phyloP scores from a whole-genome alignment of 1,140 invertebrate species.

The Drosophila tropicalis region DNA sequence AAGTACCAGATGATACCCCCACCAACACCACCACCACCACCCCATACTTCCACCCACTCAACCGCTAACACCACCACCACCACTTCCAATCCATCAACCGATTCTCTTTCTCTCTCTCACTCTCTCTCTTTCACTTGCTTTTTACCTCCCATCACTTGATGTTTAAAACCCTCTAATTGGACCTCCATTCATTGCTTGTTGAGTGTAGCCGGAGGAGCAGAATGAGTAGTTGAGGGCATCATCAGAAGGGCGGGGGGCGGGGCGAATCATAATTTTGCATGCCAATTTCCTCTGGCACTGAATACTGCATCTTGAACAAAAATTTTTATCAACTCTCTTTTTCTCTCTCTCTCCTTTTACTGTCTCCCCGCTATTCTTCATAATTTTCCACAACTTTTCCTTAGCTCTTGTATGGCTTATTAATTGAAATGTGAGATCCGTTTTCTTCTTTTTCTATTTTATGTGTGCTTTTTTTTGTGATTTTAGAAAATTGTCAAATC shows the following conservation, averaged over 20 bases:
- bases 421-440: neutral
- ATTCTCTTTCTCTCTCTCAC: conserved; percentile 25
- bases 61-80: conserved; percentile 1
- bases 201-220: neutral
- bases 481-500: conserved; percentile 80
- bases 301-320: conserved; percentile 17
- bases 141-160: neutral
- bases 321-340: conserved; percentile 15
- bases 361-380: neutral
- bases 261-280: conserved; percentile 15
- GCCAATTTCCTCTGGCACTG: conserved; percentile 17
- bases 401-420: neutral
- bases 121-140: conserved; percentile 17
- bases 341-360: conserved; percentile 12
- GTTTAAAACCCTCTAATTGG: conserved; percentile 22
- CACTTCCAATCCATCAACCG: conserved; percentile 27
- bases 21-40: neutral
- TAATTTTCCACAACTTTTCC: neutral
- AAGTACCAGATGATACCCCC: conserved; percentile 68
- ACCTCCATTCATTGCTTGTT: conserved; percentile 19
- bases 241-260: neutral
- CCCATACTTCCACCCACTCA: conserved; percentile 25
- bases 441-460: conserved; percentile 4
- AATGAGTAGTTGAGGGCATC: neutral
- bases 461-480: conserved; percentile 28